Percentiles rank a stretch among this genome's conserved stretches.
phyloP scores from a whole-genome alignment of 2,888 invertebrate genomes.

The Ashinkailepas kermadecensis region DNA sequence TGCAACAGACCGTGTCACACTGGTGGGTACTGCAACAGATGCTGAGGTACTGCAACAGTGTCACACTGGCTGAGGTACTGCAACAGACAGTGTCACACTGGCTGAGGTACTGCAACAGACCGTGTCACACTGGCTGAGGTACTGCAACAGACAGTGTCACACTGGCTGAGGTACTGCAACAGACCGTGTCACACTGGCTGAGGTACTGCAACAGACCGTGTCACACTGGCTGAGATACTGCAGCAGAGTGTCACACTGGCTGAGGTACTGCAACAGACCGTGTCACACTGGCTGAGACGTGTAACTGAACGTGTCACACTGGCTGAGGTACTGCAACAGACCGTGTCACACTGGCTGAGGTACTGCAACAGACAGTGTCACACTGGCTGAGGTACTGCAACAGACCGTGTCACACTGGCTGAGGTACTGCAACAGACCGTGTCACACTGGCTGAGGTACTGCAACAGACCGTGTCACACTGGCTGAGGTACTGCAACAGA shows the following conservation, averaged over 20 bases:
- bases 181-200: neutral
- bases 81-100: constrained; percentile 41
- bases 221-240: constrained; percentile 51
- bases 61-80: constrained; percentile 37
- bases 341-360: constrained; percentile 3
- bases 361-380: neutral
- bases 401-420: neutral
- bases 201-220: constrained; percentile 10
- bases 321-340: constrained; percentile 1
- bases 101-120: constrained; percentile 46
- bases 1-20: no score
- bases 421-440: neutral
- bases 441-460: no score
- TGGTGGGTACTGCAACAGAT: no score
- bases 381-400: neutral
- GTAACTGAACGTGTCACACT: neutral
- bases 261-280: constrained; percentile 2
- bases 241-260: constrained; percentile 28
- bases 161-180: constrained; percentile 17
- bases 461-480: neutral
- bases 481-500: neutral
- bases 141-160: constrained; percentile 41
- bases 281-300: constrained; percentile 6
- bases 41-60: no score
- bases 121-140: constrained; percentile 47